These are phyloP conservation scores for Clarias laeviceps DNA, from an alignment of 2,797 vertebrate species.

Conservation along the genomic window DNA sequence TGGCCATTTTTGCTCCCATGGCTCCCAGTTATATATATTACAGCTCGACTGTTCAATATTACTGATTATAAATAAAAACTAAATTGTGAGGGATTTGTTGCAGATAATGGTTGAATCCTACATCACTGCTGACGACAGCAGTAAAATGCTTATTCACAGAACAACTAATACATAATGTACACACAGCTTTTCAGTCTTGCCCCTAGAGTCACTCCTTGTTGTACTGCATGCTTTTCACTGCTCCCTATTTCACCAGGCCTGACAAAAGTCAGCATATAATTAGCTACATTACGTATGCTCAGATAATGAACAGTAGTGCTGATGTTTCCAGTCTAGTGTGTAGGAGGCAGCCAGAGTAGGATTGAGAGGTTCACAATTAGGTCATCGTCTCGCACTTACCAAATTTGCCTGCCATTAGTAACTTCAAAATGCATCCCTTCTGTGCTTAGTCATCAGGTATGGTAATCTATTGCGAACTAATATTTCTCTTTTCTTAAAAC, in stretches of 20 bases:
- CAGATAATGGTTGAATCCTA: neutral
- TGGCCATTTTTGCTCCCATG: neutral
- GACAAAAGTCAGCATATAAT: conserved; percentile 2
- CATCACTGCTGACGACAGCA: neutral
- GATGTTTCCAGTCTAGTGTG: neutral
- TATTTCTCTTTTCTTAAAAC: neutral
- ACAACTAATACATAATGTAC: neutral
- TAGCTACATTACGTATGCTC: neutral
- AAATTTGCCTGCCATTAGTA: neutral
- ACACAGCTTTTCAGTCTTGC: neutral
- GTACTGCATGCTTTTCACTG: neutral
- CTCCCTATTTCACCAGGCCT: neutral
- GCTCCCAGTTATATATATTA: neutral
- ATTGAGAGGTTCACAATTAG: neutral
- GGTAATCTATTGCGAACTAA: neutral
- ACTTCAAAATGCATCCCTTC: neutral
- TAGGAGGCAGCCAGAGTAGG: neutral
- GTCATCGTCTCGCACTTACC: neutral
- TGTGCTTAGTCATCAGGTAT: neutral
- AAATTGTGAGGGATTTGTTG: neutral
- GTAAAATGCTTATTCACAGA: neutral
- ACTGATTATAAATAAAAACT: neutral
- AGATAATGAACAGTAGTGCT: neutral
- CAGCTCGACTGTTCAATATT: neutral
- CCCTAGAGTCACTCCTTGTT: neutral